Base-by-base conservation (phyloP, 2,113 vertebrate genomes). In the Oophaga pumilio region DNA sequence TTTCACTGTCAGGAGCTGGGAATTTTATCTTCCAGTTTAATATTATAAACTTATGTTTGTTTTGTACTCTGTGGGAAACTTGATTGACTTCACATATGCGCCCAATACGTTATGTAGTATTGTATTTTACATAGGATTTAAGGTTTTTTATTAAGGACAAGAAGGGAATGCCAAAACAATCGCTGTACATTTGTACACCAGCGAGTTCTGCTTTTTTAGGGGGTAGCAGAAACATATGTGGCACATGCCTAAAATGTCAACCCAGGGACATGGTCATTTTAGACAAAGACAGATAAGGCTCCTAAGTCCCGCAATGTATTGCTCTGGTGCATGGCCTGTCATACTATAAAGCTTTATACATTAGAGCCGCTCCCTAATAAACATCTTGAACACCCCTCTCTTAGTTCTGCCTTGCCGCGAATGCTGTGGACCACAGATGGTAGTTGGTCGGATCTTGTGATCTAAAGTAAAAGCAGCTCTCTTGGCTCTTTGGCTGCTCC, bases 361-460 rank as follows among this genome's bases (percentile, higher is more conserved):
- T 43, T 43, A 43, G 33, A 43, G 17, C 28, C 69, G 8, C 69
- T 73, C 69, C 8, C 26, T 73, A 73, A 73, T 17, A 43, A 20
- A 43, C 69, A 10, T 73, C 69, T 73, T 49, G 69, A 26, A 68
- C 66, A 69, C 68, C 26, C 26, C 22, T 24, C 7, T 56, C 22
- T 66, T 20, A 4, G 52, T 11, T 8, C 73, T 20, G 9, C 13
- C 7, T 20, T 13, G 11, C 14, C 76, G 2, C 9, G 3, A 50
- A 33, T 80, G n/a, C 6, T 80, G 77, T 80, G 26, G 77, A 33
- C 56, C 77, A 33, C 77, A 80, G 53, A 80, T 28, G 57, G 56
- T 33, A 56, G 22, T 53, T 80, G 77, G 15, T 59, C 18, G 24
- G 14, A 76, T 9, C 9, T 17, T 53, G 24, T 14, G n/a, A 80